Evolutionary conservation across 2,888 invertebrate species (phyloP).

Genomic region (Heliconius ismenius): DNA sequence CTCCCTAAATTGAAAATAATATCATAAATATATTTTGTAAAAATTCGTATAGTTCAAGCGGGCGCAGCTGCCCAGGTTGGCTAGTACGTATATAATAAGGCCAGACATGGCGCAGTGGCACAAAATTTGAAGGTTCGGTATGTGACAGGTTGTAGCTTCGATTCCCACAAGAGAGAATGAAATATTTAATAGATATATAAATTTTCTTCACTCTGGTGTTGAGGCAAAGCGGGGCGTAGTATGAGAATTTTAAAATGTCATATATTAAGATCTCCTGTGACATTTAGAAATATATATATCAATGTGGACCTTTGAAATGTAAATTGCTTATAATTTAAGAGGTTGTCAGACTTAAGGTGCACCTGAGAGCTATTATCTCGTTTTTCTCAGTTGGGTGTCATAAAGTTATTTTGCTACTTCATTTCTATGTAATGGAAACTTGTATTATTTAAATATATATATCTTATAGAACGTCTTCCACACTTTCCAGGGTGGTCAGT

Average conservation of each 20-base stretch:
- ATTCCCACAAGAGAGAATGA: too few species aligned
- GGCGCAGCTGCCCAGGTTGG: too few species aligned
- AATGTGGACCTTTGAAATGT: constrained; percentile 3
- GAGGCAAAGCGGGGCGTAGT: not conserved
- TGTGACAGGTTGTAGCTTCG: too few species aligned
- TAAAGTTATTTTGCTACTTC: not conserved
- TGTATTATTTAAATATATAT: not conserved
- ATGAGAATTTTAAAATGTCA: constrained; percentile 16
- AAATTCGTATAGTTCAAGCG: too few species aligned
- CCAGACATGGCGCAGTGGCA: too few species aligned
- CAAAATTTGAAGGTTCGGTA: too few species aligned
- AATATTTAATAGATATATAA: too few species aligned
- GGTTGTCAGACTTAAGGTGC: constrained; percentile 6
- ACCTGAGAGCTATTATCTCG: not conserved
- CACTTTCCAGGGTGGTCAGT: too few species aligned
- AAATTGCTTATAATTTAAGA: constrained; percentile 20
- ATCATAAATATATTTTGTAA: too few species aligned
- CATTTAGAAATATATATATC: constrained; percentile 20
- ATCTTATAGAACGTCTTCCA: not conserved
- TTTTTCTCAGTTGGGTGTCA: not conserved
- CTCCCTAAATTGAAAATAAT: too few species aligned
- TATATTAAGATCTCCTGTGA: constrained; percentile 22
- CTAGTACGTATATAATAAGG: too few species aligned
- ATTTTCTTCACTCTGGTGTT: too few species aligned
- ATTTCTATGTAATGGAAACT: not conserved